A percentile compares a stretch with the other conserved stretches of the same genome.
Conservation (phyloP, 2,797 vertebrate species). For the Molossus molossus region DNA sequence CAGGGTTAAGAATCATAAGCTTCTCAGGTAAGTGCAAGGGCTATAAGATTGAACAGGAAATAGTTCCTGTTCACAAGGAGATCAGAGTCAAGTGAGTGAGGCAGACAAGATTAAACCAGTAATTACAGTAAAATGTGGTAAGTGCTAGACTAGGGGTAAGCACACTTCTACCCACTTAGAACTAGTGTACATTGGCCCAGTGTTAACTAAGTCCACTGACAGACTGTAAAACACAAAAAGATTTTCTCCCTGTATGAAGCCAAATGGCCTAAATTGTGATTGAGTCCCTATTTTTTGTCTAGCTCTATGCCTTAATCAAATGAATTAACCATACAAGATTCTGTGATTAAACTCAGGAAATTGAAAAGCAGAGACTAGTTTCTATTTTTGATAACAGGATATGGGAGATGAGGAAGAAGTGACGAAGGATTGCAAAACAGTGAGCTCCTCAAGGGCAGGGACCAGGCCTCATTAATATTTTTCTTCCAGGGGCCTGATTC, state of each 20-base stretch:
- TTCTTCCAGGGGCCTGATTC: conserved; percentile 41
- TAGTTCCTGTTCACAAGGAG: neutral
- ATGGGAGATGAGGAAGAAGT: conserved; percentile 42
- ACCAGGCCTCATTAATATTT: neutral
- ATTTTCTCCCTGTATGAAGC: conserved; percentile 53
- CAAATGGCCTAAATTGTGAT: conserved; percentile 65
- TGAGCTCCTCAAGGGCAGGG: neutral
- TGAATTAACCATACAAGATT: conserved; percentile 69
- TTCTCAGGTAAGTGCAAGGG: neutral
- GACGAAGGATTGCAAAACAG: conserved; percentile 15
- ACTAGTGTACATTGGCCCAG: neutral
- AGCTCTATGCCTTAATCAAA: conserved; percentile 75
- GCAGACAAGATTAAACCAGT: neutral
- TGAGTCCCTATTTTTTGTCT: conserved; percentile 70
- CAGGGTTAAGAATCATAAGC: neutral
- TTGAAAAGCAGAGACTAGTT: conserved; percentile 56
- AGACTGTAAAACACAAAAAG: neutral
- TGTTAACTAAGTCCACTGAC: conserved; percentile 19
- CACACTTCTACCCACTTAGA: conserved; percentile 4
- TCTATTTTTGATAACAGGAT: conserved; percentile 70
- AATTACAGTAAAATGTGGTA: neutral
- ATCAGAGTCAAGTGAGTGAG: neutral
- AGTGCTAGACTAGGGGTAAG: neutral
- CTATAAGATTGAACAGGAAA: neutral
- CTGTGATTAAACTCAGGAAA: conserved; percentile 79